phyloP scores from a whole-genome alignment of 2,113 vertebrate species.

The Notothenia rossii region DNA sequence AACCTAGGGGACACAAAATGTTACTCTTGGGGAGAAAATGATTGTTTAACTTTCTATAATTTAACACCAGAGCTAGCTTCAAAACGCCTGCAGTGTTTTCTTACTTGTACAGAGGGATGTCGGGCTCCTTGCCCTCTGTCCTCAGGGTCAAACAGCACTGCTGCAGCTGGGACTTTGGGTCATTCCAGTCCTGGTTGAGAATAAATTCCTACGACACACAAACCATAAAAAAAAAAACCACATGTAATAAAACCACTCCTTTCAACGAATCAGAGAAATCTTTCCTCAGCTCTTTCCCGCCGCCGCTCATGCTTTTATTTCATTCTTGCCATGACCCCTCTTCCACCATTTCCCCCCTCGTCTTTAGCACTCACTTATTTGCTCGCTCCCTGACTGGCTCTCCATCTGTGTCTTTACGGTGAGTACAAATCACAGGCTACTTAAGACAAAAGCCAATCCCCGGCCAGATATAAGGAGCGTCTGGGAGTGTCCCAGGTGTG shows the following conservation, averaged over 20 bases:
- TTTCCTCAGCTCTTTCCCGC: neutral
- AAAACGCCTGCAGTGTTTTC: conserved; percentile 22
- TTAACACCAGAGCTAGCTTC: neutral
- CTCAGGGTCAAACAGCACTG: conserved; percentile 97
- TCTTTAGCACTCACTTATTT: conserved; percentile 55
- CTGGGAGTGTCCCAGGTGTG: conserved; percentile 80
- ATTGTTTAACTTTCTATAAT: neutral
- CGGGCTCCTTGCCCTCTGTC: conserved; percentile 97
- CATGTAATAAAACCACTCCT: conserved; percentile 5
- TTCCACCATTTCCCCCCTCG: neutral
- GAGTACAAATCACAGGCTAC: conserved; percentile 80
- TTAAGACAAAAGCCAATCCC: conserved; percentile 80
- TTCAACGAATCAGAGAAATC: conserved; percentile 25
- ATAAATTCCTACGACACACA: conserved; percentile 93
- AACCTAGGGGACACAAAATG: neutral
- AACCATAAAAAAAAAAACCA: neutral
- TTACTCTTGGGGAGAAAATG: neutral
- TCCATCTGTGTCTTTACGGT: conserved; percentile 55
- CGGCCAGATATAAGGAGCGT: conserved; percentile 71
- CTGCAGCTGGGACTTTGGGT: conserved; percentile 99
- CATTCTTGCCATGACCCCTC: conserved; percentile 51
- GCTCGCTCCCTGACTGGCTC: conserved; percentile 47
- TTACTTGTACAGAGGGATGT: conserved; percentile 99
- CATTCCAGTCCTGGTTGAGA: conserved; percentile 99
- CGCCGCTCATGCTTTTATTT: conserved; percentile 66